phyloP scores from a whole-genome alignment of 92 coral and sea anemone genomes.

The Porites cylindrica region DNA sequence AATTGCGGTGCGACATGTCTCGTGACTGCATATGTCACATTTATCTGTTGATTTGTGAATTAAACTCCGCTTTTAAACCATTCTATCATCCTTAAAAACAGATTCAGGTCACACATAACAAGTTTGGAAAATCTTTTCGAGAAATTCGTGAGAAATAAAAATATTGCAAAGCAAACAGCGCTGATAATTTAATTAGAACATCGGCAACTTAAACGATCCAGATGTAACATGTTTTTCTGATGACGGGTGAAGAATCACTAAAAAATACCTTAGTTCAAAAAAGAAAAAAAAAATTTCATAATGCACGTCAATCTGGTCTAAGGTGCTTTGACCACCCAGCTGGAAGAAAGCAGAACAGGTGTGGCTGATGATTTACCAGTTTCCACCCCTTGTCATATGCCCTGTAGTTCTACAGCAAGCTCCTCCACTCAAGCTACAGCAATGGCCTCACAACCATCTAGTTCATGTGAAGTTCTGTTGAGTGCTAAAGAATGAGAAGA shows the following conservation, averaged over 20 bases:
- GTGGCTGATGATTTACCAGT: constrained; percentile 50
- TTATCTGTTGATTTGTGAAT: constrained; percentile 36
- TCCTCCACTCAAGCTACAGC: constrained; percentile 44
- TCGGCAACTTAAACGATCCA: not conserved
- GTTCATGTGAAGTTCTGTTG: constrained; percentile 40
- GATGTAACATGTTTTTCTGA: constrained; percentile 12
- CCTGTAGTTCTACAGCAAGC: constrained; percentile 50
- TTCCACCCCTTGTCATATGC: constrained; percentile 48
- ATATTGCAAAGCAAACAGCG: constrained; percentile 22
- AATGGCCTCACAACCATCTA: constrained; percentile 37
- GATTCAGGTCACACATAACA: constrained; percentile 13
- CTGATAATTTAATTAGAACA: constrained; percentile 31
- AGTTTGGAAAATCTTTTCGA: not conserved
- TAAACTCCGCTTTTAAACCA: constrained; percentile 32
- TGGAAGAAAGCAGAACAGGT: constrained; percentile 44
- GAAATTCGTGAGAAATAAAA: constrained; percentile 13
- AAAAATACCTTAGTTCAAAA: constrained; percentile 15
- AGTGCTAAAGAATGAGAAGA: constrained; percentile 53
- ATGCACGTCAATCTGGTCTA: constrained; percentile 40
- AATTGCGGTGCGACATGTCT: constrained; percentile 7
- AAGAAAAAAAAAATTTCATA: not conserved
- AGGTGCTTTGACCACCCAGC: constrained; percentile 33
- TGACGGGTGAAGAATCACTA: constrained; percentile 2
- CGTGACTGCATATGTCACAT: constrained; percentile 27
- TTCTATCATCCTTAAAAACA: constrained; percentile 11